Evolutionary conservation across 2,888 invertebrate species (phyloP).

Genomic region (Halictus ligatus): DNA sequence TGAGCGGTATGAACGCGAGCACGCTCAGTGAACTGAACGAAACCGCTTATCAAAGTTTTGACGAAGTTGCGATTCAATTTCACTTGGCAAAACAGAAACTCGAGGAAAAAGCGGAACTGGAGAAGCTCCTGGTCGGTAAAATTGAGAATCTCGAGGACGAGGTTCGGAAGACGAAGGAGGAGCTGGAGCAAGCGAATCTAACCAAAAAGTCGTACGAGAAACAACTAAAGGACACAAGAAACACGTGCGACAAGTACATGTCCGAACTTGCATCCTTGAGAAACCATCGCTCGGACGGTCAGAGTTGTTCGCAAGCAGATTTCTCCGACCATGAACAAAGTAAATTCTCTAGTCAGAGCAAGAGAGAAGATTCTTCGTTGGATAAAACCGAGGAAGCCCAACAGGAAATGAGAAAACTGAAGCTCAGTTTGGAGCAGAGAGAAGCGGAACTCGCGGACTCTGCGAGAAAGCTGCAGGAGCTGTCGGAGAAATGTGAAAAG

Average conservation of each 20-base stretch:
- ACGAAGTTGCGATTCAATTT: slow-evolving; percentile 77
- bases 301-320: background rate
- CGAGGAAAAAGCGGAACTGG: slow-evolving; percentile 82
- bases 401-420: slow-evolving; percentile 70
- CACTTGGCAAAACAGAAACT: slow-evolving; percentile 77
- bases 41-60: slow-evolving; percentile 80
- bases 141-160: slow-evolving; percentile 86
- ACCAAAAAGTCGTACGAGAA: slow-evolving; percentile 80
- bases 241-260: slow-evolving; percentile 78
- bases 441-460: slow-evolving; percentile 71
- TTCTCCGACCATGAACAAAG: background rate
- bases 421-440: slow-evolving; percentile 63
- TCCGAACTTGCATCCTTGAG: slow-evolving; percentile 65
- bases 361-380: background rate
- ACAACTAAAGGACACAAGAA: slow-evolving; percentile 81
- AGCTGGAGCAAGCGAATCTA: slow-evolving; percentile 76
- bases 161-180: slow-evolving; percentile 67
- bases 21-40: slow-evolving; percentile 77
- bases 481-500: slow-evolving; percentile 69
- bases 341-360: slow-evolving; percentile 18
- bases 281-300: slow-evolving; percentile 41
- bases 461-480: slow-evolving; percentile 66
- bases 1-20: slow-evolving; percentile 77
- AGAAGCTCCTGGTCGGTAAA: slow-evolving; percentile 85
- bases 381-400: slow-evolving; percentile 61